A percentile compares a stretch with the other conserved stretches of the same genome.
Conservation (phyloP, 2,113 vertebrate genomes). For the Anseranas semipalmata region DNA sequence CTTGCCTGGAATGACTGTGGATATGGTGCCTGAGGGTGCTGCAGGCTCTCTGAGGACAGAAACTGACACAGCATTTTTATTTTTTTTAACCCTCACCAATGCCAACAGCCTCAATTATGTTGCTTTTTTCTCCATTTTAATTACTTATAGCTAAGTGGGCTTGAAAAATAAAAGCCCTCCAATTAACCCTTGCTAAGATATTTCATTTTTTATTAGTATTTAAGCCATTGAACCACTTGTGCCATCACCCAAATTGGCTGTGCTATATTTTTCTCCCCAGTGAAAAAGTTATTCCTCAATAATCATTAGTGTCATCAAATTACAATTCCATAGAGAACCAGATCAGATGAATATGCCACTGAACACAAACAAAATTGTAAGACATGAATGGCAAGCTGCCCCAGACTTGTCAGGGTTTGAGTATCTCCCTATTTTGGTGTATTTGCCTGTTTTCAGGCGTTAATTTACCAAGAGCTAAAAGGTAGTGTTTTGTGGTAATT, state of each 20-base stretch:
- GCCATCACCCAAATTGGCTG: neutral
- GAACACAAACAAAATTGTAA: neutral
- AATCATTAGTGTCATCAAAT: slow-evolving; percentile 47
- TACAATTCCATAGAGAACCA: slow-evolving; percentile 11
- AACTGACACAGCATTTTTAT: slow-evolving; percentile 33
- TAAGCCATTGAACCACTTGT: slow-evolving; percentile 10
- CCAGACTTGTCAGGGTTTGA: neutral
- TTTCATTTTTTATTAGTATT: slow-evolving; percentile 32
- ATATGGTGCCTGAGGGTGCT: slow-evolving; percentile 36
- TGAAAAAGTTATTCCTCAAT: slow-evolving; percentile 13
- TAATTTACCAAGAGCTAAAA: neutral
- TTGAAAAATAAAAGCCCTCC: neutral
- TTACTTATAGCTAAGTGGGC: neutral
- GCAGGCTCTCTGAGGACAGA: slow-evolving; percentile 9
- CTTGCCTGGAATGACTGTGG: slow-evolving; percentile 20
- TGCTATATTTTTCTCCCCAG: neutral
- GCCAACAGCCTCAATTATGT: neutral
- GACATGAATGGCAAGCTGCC: neutral
- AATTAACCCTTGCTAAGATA: neutral
- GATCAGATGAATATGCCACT: neutral
- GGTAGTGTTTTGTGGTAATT: neutral
- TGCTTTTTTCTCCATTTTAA: slow-evolving; percentile 13
- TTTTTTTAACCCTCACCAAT: slow-evolving; percentile 40
- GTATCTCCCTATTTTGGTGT: neutral
- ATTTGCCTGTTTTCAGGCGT: neutral